Percentiles rank a stretch among this genome's conserved stretches.
phyloP scores from a whole-genome alignment of 2,113 vertebrate genomes.

The Myrmecobius fasciatus region DNA sequence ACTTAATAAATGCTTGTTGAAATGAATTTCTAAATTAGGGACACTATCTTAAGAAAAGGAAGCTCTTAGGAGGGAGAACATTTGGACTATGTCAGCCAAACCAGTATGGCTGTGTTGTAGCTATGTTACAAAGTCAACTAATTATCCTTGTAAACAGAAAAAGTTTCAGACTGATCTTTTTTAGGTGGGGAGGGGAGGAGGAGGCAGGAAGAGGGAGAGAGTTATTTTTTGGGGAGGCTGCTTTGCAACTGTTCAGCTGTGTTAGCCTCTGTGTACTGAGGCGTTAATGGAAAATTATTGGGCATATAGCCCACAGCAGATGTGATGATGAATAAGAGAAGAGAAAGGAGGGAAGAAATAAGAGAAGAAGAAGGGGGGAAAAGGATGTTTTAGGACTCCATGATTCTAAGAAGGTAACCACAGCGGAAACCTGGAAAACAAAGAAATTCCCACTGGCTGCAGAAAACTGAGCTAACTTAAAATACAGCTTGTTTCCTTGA shows the following conservation, averaged over 20 bases:
- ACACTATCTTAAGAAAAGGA: neutral
- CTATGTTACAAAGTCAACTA: accelerated
- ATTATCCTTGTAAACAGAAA: slow-evolving; percentile 11
- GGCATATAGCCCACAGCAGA: slow-evolving; percentile 80
- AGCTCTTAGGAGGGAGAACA: neutral
- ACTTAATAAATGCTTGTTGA: neutral
- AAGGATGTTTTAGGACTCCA: slow-evolving; percentile 35
- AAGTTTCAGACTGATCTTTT: slow-evolving; percentile 41
- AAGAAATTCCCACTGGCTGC: slow-evolving; percentile 17
- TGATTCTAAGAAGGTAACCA: slow-evolving; percentile 36
- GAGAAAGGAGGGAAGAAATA: slow-evolving; percentile 52
- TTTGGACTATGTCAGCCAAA: neutral
- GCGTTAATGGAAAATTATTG: slow-evolving; percentile 71
- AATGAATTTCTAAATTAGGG: neutral
- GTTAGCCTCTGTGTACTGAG: slow-evolving; percentile 67
- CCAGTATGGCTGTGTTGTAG: neutral
- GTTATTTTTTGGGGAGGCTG: accelerated
- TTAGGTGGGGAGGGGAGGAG: neutral
- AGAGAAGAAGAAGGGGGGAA: slow-evolving; percentile 36
- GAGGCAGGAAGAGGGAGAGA: neutral
- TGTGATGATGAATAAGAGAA: slow-evolving; percentile 70
- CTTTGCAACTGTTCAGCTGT: slow-evolving; percentile 45
- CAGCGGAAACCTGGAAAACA: slow-evolving; percentile 25
- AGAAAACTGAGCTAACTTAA: neutral
- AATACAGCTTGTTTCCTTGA: slow-evolving; percentile 57